Conservation (phyloP, 2,113 vertebrate species). For the Gulo gulo region DNA sequence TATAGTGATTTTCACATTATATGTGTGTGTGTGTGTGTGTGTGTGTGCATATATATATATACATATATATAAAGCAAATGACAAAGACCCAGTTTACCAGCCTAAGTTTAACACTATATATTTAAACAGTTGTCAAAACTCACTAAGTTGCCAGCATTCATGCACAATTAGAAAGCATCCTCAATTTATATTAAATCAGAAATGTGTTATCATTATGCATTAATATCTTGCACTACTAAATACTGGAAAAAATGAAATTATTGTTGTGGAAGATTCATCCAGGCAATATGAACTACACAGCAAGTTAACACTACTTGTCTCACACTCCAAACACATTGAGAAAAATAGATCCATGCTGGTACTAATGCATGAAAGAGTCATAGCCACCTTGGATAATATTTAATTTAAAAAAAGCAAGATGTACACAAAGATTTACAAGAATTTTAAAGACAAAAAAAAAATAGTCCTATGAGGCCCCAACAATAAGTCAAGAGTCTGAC, state of each 20-base stretch:
- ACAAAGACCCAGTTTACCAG: not conserved
- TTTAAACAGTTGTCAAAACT: not conserved
- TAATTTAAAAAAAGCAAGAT: not conserved
- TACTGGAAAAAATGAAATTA: not conserved
- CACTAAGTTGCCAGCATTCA: not conserved
- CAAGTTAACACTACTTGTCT: not conserved
- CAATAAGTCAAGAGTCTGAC: not conserved
- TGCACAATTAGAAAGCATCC: not conserved
- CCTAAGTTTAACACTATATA: not conserved
- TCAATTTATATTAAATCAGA: not conserved
- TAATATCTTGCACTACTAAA: not conserved
- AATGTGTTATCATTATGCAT: not conserved
- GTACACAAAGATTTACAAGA: not conserved
- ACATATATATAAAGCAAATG: not conserved
- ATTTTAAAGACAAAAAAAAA: not conserved
- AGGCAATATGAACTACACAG: not conserved
- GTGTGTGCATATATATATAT: not conserved
- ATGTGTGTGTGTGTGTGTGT: no score
- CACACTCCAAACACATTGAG: not conserved
- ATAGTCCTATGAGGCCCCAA: not conserved
- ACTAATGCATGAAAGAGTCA: not conserved
- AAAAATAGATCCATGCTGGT: not conserved
- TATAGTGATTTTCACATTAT: no score
- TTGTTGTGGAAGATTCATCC: not conserved
- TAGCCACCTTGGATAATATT: not conserved